A percentile compares a stretch with the other conserved stretches of the same genome.
Evolutionary conservation across 2,113 vertebrate species (phyloP).

Genomic region (Alligator sinensis): DNA sequence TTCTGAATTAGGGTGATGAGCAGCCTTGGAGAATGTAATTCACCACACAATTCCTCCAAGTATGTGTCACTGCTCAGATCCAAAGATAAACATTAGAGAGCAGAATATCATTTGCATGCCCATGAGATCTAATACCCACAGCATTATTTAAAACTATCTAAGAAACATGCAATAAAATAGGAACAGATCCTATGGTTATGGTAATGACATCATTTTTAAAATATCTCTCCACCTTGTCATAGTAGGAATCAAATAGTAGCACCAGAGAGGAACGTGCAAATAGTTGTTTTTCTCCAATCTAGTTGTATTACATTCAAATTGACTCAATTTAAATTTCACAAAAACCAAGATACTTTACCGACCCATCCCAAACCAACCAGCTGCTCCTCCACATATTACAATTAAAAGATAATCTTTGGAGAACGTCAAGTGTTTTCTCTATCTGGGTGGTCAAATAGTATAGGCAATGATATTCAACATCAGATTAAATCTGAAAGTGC

Average conservation of each 20-base stretch:
- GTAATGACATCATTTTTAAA: conserved; percentile 15
- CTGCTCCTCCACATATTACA: too few species aligned
- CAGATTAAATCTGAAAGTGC: too few species aligned
- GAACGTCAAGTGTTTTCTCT: too few species aligned
- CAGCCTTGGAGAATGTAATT: conserved; percentile 11
- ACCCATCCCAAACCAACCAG: too few species aligned
- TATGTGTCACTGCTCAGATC: conserved; percentile 40
- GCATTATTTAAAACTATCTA: neutral
- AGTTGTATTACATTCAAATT: neutral
- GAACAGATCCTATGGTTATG: neutral
- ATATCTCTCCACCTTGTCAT: neutral
- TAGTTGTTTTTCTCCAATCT: neutral
- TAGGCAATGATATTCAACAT: too few species aligned
- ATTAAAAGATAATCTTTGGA: too few species aligned
- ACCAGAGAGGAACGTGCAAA: neutral
- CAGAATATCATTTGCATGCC: conserved; percentile 20
- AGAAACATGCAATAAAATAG: neutral
- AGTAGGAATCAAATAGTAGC: neutral
- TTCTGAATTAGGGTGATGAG: neutral
- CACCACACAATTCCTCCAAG: conserved; percentile 31
- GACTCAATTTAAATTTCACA: too few species aligned
- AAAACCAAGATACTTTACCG: too few species aligned
- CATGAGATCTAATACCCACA: neutral
- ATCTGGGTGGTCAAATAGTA: too few species aligned
- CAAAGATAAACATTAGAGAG: conserved; percentile 58